phyloP scores from a whole-genome alignment of 2,797 vertebrate genomes.

The Ispidina picta region DNA sequence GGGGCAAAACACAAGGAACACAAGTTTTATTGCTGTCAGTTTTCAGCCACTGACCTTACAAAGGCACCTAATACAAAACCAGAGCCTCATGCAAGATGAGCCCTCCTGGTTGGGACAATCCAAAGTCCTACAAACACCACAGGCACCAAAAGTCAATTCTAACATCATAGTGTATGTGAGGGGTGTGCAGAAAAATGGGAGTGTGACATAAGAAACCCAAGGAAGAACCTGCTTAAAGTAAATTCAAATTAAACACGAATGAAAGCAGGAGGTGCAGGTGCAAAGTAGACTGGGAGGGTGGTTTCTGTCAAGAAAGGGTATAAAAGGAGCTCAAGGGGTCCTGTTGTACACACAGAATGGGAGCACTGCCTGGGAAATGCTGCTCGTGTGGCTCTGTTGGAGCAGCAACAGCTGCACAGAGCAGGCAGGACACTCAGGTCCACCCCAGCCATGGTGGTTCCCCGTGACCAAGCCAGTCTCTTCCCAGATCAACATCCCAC shows the following conservation, averaged over 20 bases:
- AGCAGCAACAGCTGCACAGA: not conserved
- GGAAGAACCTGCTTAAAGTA: not conserved
- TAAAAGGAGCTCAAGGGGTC: not conserved
- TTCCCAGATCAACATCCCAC: not conserved
- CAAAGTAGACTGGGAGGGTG: not conserved
- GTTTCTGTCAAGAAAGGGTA: not conserved
- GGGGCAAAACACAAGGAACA: not conserved
- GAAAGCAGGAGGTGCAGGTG: not conserved
- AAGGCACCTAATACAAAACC: not conserved
- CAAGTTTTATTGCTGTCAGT: too few species aligned
- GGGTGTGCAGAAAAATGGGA: not conserved
- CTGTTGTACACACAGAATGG: not conserved
- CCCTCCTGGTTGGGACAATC: not conserved
- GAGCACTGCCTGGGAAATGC: not conserved
- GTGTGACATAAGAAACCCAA: not conserved
- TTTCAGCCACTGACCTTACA: not conserved
- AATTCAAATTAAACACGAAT: not conserved
- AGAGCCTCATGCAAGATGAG: not conserved
- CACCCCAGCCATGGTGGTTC: not conserved
- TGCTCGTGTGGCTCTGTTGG: rapidly evolving
- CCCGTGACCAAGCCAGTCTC: not conserved
- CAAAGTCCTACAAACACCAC: not conserved
- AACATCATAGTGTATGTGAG: rapidly evolving
- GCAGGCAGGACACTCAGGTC: not conserved
- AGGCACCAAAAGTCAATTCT: not conserved